Evolutionary conservation across 1,140 invertebrate genomes (phyloP).

Genomic region (Panulirus ornatus): DNA sequence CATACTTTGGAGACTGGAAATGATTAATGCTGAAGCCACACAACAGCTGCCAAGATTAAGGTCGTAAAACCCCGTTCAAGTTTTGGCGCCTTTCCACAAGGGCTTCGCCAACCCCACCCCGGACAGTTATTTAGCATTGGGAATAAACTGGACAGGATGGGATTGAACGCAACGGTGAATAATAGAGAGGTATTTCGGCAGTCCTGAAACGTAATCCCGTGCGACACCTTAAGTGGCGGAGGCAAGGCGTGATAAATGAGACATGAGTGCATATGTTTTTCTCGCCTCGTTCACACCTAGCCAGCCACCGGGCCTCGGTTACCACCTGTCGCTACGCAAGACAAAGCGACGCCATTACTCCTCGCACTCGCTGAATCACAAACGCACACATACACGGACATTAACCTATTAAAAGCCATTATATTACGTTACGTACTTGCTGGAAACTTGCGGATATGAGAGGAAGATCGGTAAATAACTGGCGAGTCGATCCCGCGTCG

Average conservation of each 20-base stretch:
- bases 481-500: too few relatives aligned
- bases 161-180: neutral
- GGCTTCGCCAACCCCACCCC: neutral
- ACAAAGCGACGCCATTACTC: too few relatives aligned
- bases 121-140: too few relatives aligned
- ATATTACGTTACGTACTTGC: too few relatives aligned
- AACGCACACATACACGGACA: too few relatives aligned
- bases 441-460: too few relatives aligned
- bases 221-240: neutral
- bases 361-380: too few relatives aligned
- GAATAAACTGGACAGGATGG: neutral
- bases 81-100: neutral
- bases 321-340: neutral
- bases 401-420: too few relatives aligned
- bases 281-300: conserved; percentile 49
- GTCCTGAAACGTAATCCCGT: neutral
- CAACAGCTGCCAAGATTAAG: too few relatives aligned
- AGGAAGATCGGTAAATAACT: too few relatives aligned
- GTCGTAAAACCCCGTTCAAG: neutral
- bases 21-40: neutral
- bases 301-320: neutral
- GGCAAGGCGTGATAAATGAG: conserved; percentile 26
- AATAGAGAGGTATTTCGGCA: neutral
- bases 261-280: conserved; percentile 54
- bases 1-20: too few relatives aligned